Percentiles rank a stretch among this genome's conserved stretches.
Conservation (phyloP, 37 sponge, comb jelly and placozoan genomes). For the Oopsacas minuta region DNA sequence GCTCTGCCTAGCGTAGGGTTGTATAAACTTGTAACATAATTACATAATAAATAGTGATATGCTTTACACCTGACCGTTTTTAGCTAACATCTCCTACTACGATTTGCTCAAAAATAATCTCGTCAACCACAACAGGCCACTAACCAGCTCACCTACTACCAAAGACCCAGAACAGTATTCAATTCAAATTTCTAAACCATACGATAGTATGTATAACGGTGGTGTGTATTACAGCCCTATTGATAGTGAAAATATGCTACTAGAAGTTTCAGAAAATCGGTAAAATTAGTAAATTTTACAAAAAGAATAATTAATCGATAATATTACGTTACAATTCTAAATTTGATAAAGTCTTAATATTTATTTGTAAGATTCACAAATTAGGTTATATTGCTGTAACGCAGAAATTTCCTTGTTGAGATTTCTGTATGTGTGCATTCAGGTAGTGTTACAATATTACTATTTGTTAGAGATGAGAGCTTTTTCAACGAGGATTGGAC, state of each 20-base stretch:
- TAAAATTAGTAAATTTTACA: background rate
- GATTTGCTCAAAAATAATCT: background rate
- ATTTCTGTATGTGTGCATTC: too few species aligned
- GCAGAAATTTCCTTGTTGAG: too few species aligned
- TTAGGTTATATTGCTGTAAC: too few species aligned
- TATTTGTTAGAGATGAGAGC: background rate
- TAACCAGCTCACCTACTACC: background rate
- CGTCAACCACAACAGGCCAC: background rate
- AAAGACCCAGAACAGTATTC: background rate
- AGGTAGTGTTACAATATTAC: too few species aligned
- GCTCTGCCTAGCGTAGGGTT: too few species aligned
- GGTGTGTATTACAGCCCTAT: background rate
- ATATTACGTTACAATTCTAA: too few species aligned
- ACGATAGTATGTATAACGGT: background rate
- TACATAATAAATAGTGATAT: too few species aligned
- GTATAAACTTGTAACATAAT: too few species aligned
- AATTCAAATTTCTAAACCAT: background rate
- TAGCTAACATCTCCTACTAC: slow-evolving; percentile 10
- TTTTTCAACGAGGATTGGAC: slow-evolving; percentile 13
- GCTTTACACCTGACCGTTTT: background rate
- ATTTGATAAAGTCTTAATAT: too few species aligned
- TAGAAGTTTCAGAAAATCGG: background rate
- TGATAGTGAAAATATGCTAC: background rate
- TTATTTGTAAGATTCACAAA: too few species aligned
- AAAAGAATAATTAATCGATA: too few species aligned